Conservation (phyloP, 2,888 invertebrate genomes). For the Oxycera nigricornis region DNA sequence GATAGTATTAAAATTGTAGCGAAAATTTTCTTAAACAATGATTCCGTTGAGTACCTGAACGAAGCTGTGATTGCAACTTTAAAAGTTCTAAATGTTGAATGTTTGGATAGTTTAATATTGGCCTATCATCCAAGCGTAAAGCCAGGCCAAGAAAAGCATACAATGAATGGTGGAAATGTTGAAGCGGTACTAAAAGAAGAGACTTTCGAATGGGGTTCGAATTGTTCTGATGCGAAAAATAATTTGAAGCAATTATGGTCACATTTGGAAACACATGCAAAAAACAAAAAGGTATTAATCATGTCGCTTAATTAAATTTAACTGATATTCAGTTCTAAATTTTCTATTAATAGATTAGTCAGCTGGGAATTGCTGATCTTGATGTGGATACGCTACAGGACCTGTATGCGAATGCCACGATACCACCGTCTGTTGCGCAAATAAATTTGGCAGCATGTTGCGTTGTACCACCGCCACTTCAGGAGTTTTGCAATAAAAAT, state of each 20-base stretch:
- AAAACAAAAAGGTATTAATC: slow-evolving; percentile 66
- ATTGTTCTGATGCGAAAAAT: slow-evolving; percentile 63
- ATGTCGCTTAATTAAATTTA: no score
- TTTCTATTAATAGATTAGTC: slow-evolving; percentile 63
- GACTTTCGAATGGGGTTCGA: slow-evolving; percentile 63
- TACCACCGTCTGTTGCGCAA: slow-evolving; percentile 89
- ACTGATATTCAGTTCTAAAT: neutral
- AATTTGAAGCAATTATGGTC: slow-evolving; percentile 80
- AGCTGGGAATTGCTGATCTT: slow-evolving; percentile 89
- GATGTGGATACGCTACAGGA: slow-evolving; percentile 80
- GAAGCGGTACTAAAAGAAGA: slow-evolving; percentile 50
- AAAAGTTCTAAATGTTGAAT: slow-evolving; percentile 71
- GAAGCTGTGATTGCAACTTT: slow-evolving; percentile 80
- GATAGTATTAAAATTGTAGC: slow-evolving; percentile 83
- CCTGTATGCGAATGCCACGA: slow-evolving; percentile 76
- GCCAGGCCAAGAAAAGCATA: neutral
- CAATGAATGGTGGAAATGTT: neutral
- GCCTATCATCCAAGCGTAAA: slow-evolving; percentile 69
- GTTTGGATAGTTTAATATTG: slow-evolving; percentile 83
- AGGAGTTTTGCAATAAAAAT: slow-evolving; percentile 87
- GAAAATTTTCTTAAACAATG: slow-evolving; percentile 82
- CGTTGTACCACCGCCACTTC: slow-evolving; percentile 89
- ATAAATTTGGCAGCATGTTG: slow-evolving; percentile 93
- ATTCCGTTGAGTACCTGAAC: slow-evolving; percentile 69
- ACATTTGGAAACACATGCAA: slow-evolving; percentile 75